Conservation (phyloP, 1,140 invertebrate genomes). For the Bombyx mandarina region DNA sequence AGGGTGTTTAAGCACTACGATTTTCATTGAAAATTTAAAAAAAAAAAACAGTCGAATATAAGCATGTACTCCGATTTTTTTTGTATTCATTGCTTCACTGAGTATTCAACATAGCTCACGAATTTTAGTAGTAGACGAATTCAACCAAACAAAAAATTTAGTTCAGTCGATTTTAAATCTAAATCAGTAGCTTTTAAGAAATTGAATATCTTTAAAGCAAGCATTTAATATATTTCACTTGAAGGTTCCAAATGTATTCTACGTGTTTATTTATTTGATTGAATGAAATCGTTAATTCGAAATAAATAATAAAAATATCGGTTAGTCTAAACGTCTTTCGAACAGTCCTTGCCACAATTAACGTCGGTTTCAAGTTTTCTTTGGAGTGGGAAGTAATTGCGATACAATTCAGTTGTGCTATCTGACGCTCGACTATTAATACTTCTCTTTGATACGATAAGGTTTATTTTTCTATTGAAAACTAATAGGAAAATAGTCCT, state of each 20-base stretch:
- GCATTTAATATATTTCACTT: too few species aligned
- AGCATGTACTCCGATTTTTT: too few species aligned
- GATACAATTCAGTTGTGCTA: conserved; percentile 55
- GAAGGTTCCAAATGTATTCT: too few species aligned
- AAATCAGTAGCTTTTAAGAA: background rate
- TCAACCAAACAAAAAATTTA: background rate
- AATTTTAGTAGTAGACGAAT: background rate
- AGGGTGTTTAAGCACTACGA: background rate
- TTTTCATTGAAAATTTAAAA: too few species aligned
- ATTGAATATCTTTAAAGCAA: too few species aligned
- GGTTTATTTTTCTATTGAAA: background rate
- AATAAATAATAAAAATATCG: conserved; percentile 5
- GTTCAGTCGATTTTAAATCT: background rate
- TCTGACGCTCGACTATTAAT: conserved; percentile 31
- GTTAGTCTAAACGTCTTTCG: conserved; percentile 10
- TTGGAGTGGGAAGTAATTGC: conserved; percentile 56
- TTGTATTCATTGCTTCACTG: too few species aligned
- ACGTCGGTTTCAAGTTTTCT: conserved; percentile 52
- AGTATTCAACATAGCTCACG: too few species aligned
- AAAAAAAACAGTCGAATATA: too few species aligned
- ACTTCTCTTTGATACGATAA: background rate
- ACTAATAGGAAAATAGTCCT: background rate
- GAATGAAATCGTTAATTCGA: background rate
- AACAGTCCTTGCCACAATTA: conserved; percentile 42
- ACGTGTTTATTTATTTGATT: too few species aligned